Percentiles rank a stretch among this genome's conserved stretches.
Conservation (phyloP, 2,113 vertebrate species). For the Eptesicus fuscus region DNA sequence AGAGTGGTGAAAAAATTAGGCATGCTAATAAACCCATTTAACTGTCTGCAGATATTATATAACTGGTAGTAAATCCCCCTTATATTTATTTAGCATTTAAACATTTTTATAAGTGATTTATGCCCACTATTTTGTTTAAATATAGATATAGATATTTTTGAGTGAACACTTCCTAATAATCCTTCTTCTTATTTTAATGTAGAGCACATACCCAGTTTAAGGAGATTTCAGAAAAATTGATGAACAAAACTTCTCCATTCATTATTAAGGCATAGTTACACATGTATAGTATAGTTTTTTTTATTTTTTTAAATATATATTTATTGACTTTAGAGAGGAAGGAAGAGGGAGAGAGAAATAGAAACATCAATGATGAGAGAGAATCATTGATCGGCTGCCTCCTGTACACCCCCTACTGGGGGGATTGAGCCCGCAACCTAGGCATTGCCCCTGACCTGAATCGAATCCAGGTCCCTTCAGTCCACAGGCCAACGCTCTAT, state of each 20-base stretch:
- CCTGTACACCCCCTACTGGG: no score
- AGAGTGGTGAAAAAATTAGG: not conserved
- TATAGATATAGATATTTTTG: not conserved
- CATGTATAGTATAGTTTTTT: not conserved
- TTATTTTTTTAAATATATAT: no score
- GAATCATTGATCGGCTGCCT: no score
- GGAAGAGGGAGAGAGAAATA: no score
- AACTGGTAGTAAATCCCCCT: not conserved
- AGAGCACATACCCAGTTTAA: not conserved
- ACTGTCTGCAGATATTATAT: not conserved
- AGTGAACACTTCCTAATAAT: not conserved
- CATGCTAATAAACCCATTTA: not conserved
- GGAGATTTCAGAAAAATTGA: not conserved
- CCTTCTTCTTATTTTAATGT: not conserved
- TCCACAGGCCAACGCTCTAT: no score
- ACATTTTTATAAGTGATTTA: conserved; percentile 4
- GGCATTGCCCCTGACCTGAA: no score
- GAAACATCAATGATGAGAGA: no score
- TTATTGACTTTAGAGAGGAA: no score
- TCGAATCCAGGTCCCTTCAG: no score
- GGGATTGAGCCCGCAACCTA: no score
- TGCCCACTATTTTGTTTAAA: not conserved
- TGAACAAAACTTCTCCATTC: not conserved
- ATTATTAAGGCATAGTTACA: not conserved
- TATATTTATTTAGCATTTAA: not conserved